phyloP scores from a whole-genome alignment of 1,140 invertebrate genomes.

The Pectinophora gossypiella region DNA sequence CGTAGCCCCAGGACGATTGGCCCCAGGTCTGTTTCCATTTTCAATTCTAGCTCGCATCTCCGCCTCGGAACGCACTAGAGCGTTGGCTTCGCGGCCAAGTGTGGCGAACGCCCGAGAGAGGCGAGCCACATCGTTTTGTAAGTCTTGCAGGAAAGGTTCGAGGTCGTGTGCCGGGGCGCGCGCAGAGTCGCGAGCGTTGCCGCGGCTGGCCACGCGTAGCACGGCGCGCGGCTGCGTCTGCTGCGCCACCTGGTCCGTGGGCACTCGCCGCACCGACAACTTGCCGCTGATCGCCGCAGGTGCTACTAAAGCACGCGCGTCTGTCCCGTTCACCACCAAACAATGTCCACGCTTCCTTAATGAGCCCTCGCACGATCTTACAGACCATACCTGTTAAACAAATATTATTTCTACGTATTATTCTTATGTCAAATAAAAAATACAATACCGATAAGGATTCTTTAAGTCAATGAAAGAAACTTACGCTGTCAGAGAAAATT shows the following conservation, averaged over 20 bases:
- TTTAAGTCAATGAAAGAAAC: slow-evolving; percentile 25
- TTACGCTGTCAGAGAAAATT: slow-evolving; percentile 62
- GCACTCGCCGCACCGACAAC: slow-evolving; percentile 43
- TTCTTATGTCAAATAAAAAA: too few relatives aligned
- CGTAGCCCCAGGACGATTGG: too few relatives aligned
- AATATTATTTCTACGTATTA: too few relatives aligned
- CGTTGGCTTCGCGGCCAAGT: slow-evolving; percentile 38
- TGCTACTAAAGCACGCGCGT: slow-evolving; percentile 41
- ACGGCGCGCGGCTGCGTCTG: slow-evolving; percentile 49
- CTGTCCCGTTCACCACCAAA: slow-evolving; percentile 34
- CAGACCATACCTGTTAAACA: slow-evolving; percentile 56
- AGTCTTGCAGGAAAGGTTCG: slow-evolving; percentile 39
- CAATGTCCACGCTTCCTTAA: slow-evolving; percentile 58
- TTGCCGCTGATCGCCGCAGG: slow-evolving; percentile 38
- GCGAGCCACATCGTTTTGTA: slow-evolving; percentile 44
- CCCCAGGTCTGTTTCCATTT: not conserved
- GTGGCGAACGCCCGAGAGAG: slow-evolving; percentile 45
- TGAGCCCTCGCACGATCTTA: slow-evolving; percentile 56
- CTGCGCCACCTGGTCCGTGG: slow-evolving; percentile 35
- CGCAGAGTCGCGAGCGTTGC: slow-evolving; percentile 21
- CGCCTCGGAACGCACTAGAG: slow-evolving; percentile 34
- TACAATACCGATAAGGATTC: not conserved
- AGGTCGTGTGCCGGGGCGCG: slow-evolving; percentile 19
- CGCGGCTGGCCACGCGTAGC: slow-evolving; percentile 53
- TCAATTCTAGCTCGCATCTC: slow-evolving; percentile 34